These are phyloP conservation scores for Tursiops truncatus DNA, from an alignment of 2,113 vertebrate species.

Conservation along the genomic window DNA sequence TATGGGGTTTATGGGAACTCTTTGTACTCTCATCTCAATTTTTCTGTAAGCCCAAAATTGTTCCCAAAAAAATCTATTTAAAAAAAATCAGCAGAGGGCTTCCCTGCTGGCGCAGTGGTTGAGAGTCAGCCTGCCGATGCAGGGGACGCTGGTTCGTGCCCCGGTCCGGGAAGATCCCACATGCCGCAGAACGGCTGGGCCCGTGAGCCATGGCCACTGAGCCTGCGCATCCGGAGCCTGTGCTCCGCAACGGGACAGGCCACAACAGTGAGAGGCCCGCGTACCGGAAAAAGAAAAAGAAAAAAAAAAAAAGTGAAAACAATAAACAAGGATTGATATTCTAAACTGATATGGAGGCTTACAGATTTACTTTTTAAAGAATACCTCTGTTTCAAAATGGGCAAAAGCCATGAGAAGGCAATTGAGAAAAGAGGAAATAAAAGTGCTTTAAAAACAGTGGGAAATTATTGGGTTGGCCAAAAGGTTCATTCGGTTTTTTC, in stretches of 20 bases:
- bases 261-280: too few relatives aligned
- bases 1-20: background rate
- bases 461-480: background rate
- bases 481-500: too few relatives aligned
- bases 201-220: too few relatives aligned
- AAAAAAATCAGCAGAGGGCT: background rate
- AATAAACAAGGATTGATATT: background rate
- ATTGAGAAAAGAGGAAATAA: background rate
- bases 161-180: too few relatives aligned
- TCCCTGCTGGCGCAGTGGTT: too few relatives aligned
- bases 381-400: background rate
- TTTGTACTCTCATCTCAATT: background rate
- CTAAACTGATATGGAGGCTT: background rate
- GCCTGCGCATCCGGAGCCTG: too few relatives aligned
- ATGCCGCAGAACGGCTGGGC: too few relatives aligned
- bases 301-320: background rate
- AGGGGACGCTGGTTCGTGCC: too few relatives aligned
- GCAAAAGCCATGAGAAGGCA: background rate
- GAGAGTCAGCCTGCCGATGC: too few relatives aligned
- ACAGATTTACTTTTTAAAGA: slow-evolving; percentile 1
- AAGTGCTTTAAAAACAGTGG: background rate
- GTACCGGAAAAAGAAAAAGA: background rate
- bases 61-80: background rate
- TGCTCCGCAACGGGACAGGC: too few relatives aligned
- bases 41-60: background rate